Percentiles rank a stretch among this genome's conserved stretches.
These are phyloP conservation scores for Ormia ochracea DNA, from an alignment of 2,888 invertebrate genomes.

Conservation along the genomic window DNA sequence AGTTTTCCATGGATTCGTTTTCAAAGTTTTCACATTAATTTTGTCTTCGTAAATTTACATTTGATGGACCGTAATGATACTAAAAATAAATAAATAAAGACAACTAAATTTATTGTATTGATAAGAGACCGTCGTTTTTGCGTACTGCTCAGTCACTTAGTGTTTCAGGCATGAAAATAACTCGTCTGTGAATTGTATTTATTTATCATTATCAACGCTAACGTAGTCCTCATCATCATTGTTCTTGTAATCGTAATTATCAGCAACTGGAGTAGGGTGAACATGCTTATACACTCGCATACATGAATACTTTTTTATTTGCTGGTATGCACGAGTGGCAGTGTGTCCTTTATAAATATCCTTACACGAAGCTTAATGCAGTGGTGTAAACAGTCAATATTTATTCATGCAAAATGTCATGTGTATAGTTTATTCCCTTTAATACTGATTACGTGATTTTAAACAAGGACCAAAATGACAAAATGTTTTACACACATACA, in stretches of 20 bases:
- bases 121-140: background rate
- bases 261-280: slow-evolving; percentile 32
- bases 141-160: slow-evolving; percentile 11
- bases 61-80: slow-evolving; percentile 21
- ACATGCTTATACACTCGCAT: background rate
- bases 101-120: background rate
- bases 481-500: background rate
- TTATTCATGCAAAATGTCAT: slow-evolving; percentile 38
- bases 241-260: background rate
- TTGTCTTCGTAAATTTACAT: slow-evolving; percentile 25
- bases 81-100: slow-evolving; percentile 4
- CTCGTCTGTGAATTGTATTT: slow-evolving; percentile 50
- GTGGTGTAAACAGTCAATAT: slow-evolving; percentile 16
- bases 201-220: slow-evolving; percentile 15
- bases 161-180: slow-evolving; percentile 42
- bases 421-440: slow-evolving; percentile 14
- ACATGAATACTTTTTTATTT: background rate
- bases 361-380: slow-evolving; percentile 29
- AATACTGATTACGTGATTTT: slow-evolving; percentile 33
- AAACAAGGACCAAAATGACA: slow-evolving; percentile 28
- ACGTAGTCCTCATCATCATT: background rate
- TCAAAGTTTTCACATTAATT: slow-evolving; percentile 3
- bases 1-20: slow-evolving; percentile 7
- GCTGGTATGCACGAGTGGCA: background rate
- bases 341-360: slow-evolving; percentile 4